phyloP scores from a whole-genome alignment of 2,888 invertebrate genomes.

The Sycophila texana region DNA sequence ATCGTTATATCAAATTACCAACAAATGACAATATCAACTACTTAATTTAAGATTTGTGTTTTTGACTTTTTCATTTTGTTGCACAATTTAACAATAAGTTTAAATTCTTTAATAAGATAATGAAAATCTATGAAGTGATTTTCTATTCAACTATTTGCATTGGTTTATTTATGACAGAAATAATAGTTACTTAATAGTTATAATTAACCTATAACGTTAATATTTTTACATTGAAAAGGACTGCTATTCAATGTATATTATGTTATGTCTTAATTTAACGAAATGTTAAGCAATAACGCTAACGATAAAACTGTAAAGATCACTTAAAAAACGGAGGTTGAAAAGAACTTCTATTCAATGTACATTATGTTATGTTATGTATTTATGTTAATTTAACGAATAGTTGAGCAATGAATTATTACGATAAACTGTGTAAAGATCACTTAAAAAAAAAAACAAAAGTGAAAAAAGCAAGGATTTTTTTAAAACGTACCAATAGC shows the following conservation, averaged over 20 bases:
- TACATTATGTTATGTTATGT: conserved; percentile 10
- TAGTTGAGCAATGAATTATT: conserved; percentile 42
- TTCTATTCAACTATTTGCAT: conserved; percentile 31
- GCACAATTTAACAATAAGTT: conserved; percentile 37
- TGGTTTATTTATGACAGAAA: conserved; percentile 30
- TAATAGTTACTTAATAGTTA: conserved; percentile 45
- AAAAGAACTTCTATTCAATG: not conserved
- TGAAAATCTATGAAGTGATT: conserved; percentile 23
- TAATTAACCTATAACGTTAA: conserved; percentile 23
- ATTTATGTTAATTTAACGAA: conserved; percentile 21
- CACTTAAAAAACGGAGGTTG: not conserved
- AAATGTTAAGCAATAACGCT: too few relatives aligned
- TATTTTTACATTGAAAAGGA: conserved; percentile 36
- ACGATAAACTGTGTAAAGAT: conserved; percentile 22
- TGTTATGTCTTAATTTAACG: conserved; percentile 30
- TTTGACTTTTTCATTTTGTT: conserved; percentile 40
- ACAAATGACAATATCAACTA: not conserved
- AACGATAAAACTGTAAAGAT: too few relatives aligned
- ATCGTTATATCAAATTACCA: conserved; percentile 7
- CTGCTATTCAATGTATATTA: conserved; percentile 18
- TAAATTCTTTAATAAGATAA: conserved; percentile 32
- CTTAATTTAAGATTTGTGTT: conserved; percentile 40
- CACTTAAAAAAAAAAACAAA: conserved; percentile 27
- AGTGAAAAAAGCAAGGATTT: conserved; percentile 29
- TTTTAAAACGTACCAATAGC: conserved; percentile 16